phyloP scores from a whole-genome alignment of 2,797 vertebrate species.

The Triplophysa bombifrons region DNA sequence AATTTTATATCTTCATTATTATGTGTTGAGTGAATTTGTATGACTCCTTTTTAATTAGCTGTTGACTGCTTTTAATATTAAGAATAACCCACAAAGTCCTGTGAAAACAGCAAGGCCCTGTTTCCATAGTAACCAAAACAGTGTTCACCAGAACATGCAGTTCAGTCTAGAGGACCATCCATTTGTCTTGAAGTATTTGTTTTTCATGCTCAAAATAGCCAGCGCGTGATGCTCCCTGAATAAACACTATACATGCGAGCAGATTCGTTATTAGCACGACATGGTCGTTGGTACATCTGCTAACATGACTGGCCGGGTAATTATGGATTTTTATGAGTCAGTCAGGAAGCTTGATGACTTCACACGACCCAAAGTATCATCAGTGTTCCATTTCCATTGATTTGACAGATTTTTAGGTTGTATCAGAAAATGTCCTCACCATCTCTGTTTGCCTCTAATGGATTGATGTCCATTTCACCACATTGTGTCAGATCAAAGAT shows the following conservation, averaged over 20 bases:
- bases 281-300: conserved; percentile 12
- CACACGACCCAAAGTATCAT: neutral
- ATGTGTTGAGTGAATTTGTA: neutral
- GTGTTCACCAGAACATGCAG: conserved; percentile 31
- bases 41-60: neutral
- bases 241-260: conserved; percentile 2
- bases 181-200: conserved; percentile 23
- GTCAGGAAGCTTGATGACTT: conserved; percentile 18
- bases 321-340: conserved; percentile 35
- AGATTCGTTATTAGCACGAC: conserved; percentile 8
- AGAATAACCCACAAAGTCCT: conserved; percentile 9
- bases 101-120: conserved; percentile 34
- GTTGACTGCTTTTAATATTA: conserved; percentile 7
- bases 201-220: conserved; percentile 18
- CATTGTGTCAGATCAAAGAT: neutral
- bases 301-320: neutral
- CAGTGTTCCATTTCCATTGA: neutral
- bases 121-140: conserved; percentile 54
- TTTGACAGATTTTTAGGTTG: conserved; percentile 3
- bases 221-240: neutral
- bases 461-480: neutral
- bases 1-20: neutral
- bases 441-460: conserved; percentile 1
- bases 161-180: neutral
- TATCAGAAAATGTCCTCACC: conserved; percentile 6